These are phyloP conservation scores for Hemitrygon akajei DNA, from an alignment of 2,797 vertebrate species.

Conservation along the genomic window DNA sequence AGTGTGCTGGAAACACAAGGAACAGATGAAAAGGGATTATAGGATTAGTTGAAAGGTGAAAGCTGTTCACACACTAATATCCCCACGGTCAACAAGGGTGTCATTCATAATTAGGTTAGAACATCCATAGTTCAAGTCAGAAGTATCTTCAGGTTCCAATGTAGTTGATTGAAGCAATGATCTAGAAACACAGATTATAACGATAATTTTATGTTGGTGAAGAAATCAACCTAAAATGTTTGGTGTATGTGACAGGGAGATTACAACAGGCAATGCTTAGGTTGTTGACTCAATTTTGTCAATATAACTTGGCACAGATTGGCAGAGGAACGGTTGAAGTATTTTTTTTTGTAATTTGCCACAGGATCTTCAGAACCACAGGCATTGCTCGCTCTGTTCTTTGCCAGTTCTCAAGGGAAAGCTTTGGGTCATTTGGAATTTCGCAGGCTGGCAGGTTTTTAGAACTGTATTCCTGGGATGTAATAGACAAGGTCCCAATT, in stretches of 20 bases:
- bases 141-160: neutral
- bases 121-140: neutral
- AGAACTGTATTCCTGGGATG: neutral
- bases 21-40: conserved; percentile 23
- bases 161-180: conserved; percentile 3
- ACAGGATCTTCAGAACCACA: neutral
- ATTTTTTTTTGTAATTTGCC: neutral
- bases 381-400: neutral
- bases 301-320: neutral
- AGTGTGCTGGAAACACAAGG: conserved; percentile 15
- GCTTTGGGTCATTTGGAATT: neutral
- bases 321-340: neutral
- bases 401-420: neutral
- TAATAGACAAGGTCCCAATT: neutral
- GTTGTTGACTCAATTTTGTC: neutral
- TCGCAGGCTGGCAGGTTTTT: neutral
- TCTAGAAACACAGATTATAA: neutral
- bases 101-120: neutral
- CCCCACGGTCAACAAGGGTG: neutral
- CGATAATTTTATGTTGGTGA: no score
- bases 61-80: conserved; percentile 21
- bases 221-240: neutral
- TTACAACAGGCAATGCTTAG: neutral
- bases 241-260: neutral
- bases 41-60: conserved; percentile 25